A percentile compares a stretch with the other conserved stretches of the same genome.
Conservation (phyloP, 1,140 invertebrate species). For the Musca domestica region DNA sequence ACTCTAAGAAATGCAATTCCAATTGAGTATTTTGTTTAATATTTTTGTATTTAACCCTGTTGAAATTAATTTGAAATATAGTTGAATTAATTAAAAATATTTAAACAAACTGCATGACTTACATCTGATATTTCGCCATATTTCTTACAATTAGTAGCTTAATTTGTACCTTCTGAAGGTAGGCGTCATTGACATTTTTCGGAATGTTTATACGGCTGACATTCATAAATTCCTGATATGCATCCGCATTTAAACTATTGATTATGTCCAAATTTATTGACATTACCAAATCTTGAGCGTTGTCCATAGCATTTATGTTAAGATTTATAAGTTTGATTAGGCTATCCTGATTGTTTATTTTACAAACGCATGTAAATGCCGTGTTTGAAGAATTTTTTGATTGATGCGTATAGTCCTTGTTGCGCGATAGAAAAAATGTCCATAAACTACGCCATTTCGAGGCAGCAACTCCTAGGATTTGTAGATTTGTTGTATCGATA, state of each 20-base stretch:
- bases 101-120: background rate
- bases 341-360: conserved; percentile 24
- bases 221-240: conserved; percentile 26
- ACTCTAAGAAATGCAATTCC: background rate
- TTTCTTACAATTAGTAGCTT: conserved; percentile 6
- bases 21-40: background rate
- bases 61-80: background rate
- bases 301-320: conserved; percentile 29
- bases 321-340: conserved; percentile 18
- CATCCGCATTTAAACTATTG: conserved; percentile 23
- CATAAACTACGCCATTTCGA: conserved; percentile 29
- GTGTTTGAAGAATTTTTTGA: background rate
- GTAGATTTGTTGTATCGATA: conserved; percentile 18
- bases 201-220: conserved; percentile 12
- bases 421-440: conserved; percentile 32
- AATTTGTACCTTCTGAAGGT: conserved; percentile 17
- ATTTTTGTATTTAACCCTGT: background rate
- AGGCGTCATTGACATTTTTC: background rate
- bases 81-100: background rate
- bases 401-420: conserved; percentile 32
- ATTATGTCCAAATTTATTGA: conserved; percentile 35
- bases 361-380: conserved; percentile 29
- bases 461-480: conserved; percentile 31
- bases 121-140: conserved; percentile 2
- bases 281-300: conserved; percentile 30